Evolutionary conservation across 2,888 invertebrate genomes (phyloP).

Genomic region (Rotaria magnacalcarata): DNA sequence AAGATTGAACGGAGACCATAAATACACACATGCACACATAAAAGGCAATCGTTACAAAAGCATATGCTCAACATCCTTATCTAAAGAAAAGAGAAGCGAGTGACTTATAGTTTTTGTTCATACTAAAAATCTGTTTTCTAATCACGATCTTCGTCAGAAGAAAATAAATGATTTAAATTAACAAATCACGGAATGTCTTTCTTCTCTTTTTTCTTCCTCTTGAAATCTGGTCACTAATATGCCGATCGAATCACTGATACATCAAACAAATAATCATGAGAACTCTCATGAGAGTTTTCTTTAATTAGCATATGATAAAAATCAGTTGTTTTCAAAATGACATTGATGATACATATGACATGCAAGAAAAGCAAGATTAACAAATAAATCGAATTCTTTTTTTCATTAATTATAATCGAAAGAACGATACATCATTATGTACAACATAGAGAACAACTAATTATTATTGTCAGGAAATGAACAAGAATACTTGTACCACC

Average conservation of each 20-base stretch:
- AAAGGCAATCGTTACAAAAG: neutral
- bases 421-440: neutral
- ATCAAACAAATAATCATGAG: neutral
- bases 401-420: neutral
- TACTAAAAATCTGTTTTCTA: neutral
- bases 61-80: neutral
- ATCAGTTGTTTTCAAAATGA: neutral
- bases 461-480: neutral
- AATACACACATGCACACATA: neutral
- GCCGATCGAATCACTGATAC: neutral
- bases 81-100: neutral
- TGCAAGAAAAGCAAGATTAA: neutral
- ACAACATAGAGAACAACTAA: neutral
- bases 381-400: neutral
- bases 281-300: neutral
- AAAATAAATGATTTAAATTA: conserved; percentile 19
- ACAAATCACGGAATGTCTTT: neutral
- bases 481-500: neutral
- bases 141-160: neutral
- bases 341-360: conserved; percentile 3
- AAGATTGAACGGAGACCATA: neutral
- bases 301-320: neutral
- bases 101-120: neutral
- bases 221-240: neutral
- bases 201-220: neutral